A percentile compares a stretch with the other conserved stretches of the same genome.
phyloP scores from a whole-genome alignment of 2,113 vertebrate genomes.

The Corvus cornix region DNA sequence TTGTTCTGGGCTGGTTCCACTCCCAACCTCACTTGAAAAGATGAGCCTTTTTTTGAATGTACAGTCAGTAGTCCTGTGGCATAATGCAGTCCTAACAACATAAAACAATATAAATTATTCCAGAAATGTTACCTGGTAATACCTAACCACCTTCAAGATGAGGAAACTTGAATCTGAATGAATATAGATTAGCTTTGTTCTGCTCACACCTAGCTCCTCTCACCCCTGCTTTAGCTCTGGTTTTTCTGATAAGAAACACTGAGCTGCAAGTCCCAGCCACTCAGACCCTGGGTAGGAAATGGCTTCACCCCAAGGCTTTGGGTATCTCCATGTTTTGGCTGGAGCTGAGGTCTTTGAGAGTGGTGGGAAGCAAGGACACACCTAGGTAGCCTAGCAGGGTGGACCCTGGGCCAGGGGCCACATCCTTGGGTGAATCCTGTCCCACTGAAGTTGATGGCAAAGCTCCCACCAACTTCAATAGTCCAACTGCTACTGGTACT shows the following conservation, averaged over 20 bases:
- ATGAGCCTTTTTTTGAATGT: background rate
- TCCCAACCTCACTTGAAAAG: background rate
- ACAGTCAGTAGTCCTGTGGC: background rate
- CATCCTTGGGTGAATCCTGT: conserved; percentile 22
- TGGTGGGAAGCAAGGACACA: background rate
- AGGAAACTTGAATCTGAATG: background rate
- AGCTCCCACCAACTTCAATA: conserved; percentile 50
- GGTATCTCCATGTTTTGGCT: background rate
- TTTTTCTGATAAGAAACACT: background rate
- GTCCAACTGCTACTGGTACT: background rate
- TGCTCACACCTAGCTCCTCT: background rate
- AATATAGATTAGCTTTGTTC: background rate
- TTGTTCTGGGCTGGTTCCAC: background rate
- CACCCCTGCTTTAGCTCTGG: background rate
- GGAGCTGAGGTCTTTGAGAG: background rate
- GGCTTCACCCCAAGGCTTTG: background rate
- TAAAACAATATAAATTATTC: background rate
- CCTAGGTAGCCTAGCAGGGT: background rate
- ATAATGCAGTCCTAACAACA: background rate
- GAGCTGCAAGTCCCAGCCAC: fast-evolving
- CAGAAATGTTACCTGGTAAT: background rate
- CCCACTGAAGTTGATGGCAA: background rate
- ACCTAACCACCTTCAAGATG: background rate
- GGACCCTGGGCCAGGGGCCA: background rate
- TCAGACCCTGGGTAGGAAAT: background rate